These are phyloP conservation scores for Ischnura elegans DNA, from an alignment of 2,888 invertebrate genomes.

Conservation along the genomic window DNA sequence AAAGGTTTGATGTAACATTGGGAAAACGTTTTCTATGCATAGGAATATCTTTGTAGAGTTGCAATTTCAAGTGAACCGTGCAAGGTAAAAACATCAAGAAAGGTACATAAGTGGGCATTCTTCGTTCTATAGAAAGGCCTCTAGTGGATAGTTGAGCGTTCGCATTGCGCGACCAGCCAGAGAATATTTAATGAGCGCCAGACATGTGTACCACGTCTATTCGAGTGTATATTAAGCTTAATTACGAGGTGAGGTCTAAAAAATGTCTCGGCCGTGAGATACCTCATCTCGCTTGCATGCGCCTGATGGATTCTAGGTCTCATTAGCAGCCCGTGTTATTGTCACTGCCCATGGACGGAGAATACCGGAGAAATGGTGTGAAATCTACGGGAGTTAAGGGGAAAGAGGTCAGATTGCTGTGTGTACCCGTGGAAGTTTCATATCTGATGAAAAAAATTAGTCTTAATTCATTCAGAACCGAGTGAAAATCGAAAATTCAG, in stretches of 20 bases:
- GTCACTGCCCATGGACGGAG: neutral
- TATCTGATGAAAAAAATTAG: neutral
- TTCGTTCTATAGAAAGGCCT: too few species aligned
- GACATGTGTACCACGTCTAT: neutral
- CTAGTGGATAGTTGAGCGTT: too few species aligned
- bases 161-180: too few species aligned
- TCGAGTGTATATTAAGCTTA: neutral
- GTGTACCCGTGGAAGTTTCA: neutral
- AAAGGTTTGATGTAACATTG: too few species aligned
- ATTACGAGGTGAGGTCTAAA: neutral
- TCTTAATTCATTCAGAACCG: neutral
- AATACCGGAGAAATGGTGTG: neutral
- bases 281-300: neutral
- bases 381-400: neutral
- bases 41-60: too few species aligned
- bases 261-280: neutral
- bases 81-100: too few species aligned
- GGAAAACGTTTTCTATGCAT: too few species aligned
- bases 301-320: neutral
- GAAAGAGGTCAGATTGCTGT: neutral
- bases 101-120: too few species aligned
- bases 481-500: neutral
- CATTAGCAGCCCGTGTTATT: neutral
- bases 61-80: too few species aligned
- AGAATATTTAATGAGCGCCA: neutral